phyloP scores from a whole-genome alignment of 2,113 vertebrate genomes.

The Mungos mungo region DNA sequence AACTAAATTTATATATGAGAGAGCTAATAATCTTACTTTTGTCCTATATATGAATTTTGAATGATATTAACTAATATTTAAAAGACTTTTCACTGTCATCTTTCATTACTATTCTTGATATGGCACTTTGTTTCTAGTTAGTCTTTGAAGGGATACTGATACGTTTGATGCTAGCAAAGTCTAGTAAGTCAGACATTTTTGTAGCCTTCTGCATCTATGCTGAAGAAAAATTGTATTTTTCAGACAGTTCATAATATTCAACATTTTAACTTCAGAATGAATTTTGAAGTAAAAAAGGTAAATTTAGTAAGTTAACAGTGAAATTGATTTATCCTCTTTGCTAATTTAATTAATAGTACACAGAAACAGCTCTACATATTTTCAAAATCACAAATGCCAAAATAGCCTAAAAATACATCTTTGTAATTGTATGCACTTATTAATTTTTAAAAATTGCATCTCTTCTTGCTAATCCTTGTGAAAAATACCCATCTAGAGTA shows the following conservation, averaged over 20 bases:
- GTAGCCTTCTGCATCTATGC: background rate
- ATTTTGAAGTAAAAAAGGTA: background rate
- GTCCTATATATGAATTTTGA: background rate
- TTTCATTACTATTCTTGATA: conserved; percentile 25
- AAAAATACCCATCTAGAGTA: background rate
- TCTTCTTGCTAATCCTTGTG: background rate
- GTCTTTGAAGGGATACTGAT: background rate
- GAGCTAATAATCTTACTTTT: background rate
- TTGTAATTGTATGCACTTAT: background rate
- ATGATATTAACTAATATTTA: conserved; percentile 39
- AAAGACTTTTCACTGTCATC: background rate
- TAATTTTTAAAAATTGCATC: background rate
- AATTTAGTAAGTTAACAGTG: background rate
- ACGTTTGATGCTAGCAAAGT: background rate
- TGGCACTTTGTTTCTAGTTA: background rate
- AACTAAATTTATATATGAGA: background rate
- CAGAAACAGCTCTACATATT: background rate
- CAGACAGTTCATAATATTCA: background rate
- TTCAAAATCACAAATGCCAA: background rate
- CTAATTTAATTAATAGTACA: background rate
- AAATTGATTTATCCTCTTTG: background rate
- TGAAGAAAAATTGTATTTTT: background rate
- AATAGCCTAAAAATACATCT: background rate
- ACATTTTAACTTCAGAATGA: background rate
- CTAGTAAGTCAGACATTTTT: background rate